These are phyloP conservation scores for Uropetala carovei DNA, from an alignment of 2,888 invertebrate genomes.

Conservation along the genomic window DNA sequence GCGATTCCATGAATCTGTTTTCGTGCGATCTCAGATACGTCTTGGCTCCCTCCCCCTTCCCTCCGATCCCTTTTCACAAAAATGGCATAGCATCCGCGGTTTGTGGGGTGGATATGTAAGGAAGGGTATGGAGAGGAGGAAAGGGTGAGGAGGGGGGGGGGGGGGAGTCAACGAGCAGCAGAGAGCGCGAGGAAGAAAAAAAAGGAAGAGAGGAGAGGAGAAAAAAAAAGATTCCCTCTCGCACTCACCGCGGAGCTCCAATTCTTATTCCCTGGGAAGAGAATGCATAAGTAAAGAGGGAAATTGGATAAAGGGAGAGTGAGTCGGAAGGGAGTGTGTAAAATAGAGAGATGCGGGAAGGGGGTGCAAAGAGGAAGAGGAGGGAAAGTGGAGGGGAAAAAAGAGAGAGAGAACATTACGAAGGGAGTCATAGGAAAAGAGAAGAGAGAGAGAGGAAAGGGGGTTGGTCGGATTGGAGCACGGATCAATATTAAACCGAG, in stretches of 20 bases:
- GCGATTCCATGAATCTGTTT: constrained; percentile 26
- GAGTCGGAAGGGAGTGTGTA: background rate
- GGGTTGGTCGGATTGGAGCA: constrained; percentile 22
- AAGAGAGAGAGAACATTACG: background rate
- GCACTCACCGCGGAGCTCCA: background rate
- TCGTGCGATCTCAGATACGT: background rate
- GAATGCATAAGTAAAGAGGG: constrained; percentile 62
- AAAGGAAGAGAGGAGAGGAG: background rate
- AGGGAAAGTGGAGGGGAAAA: background rate
- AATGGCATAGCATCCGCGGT: background rate
- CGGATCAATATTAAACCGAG: constrained; percentile 57
- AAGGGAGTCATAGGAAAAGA: background rate
- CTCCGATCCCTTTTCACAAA: background rate
- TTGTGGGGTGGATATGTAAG: background rate
- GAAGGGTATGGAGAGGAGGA: background rate
- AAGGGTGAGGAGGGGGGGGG: background rate
- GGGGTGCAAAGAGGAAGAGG: background rate
- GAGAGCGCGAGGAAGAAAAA: background rate
- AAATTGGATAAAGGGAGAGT: constrained; percentile 38
- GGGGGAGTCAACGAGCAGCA: background rate
- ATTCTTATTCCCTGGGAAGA: constrained; percentile 57
- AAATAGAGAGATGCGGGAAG: background rate
- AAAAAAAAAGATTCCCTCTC: background rate
- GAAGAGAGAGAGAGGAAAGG: background rate
- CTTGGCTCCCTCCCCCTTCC: background rate